These are phyloP conservation scores for Agrenia bidenticulata DNA, from an alignment of 2,888 invertebrate genomes.

Conservation along the genomic window DNA sequence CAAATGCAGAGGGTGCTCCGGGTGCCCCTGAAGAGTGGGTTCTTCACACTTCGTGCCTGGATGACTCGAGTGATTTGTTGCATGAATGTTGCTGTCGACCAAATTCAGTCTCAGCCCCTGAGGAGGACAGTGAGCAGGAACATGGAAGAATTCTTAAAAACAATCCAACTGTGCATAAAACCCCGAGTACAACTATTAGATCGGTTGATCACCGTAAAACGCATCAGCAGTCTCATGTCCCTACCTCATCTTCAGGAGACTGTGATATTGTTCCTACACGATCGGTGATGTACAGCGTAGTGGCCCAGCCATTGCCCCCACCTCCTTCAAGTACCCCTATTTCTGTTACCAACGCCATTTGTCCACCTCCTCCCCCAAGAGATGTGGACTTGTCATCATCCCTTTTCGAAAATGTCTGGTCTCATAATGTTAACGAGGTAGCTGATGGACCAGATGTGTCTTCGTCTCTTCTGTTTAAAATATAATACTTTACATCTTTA, in stretches of 20 bases:
- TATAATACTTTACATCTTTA: background rate
- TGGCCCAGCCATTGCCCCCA: slow-evolving; percentile 32
- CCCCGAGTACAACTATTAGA: slow-evolving; percentile 18
- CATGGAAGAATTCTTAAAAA: background rate
- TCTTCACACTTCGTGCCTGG: slow-evolving; percentile 51
- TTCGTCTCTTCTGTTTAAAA: background rate
- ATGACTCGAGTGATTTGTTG: slow-evolving; percentile 49
- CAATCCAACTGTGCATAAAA: slow-evolving; percentile 13
- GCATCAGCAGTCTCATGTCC: slow-evolving; percentile 10
- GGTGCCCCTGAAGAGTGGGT: slow-evolving; percentile 51
- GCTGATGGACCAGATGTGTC: slow-evolving; percentile 9
- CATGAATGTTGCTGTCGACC: slow-evolving; percentile 52
- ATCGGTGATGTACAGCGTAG: slow-evolving; percentile 50
- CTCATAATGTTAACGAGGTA: slow-evolving; percentile 25
- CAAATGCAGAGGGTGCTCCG: slow-evolving; percentile 20
- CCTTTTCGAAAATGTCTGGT: slow-evolving; percentile 17
- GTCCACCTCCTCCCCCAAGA: slow-evolving; percentile 46
- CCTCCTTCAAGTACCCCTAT: slow-evolving; percentile 23
- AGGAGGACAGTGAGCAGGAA: slow-evolving; percentile 6
- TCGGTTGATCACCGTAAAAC: slow-evolving; percentile 3
- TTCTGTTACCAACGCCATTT: slow-evolving; percentile 40
- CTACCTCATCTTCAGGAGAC: slow-evolving; percentile 34
- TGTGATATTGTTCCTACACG: slow-evolving; percentile 42
- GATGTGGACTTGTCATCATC: slow-evolving; percentile 19
- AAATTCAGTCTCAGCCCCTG: slow-evolving; percentile 38